A percentile compares a stretch with the other conserved stretches of the same genome.
Evolutionary conservation across 2,888 invertebrate species (phyloP).

Genomic region (Acleris sparsana): DNA sequence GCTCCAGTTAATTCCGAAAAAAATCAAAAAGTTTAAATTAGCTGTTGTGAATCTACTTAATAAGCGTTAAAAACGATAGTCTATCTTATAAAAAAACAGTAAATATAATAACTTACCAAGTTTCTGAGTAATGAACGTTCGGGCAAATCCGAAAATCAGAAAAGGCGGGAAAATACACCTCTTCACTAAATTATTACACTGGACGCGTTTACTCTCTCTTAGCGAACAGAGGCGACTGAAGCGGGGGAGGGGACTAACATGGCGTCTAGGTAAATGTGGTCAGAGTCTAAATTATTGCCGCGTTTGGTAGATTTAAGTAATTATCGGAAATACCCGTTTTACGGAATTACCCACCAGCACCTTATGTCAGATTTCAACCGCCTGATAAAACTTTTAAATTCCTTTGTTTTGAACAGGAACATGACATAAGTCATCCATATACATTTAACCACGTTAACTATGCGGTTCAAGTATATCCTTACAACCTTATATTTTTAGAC

Average conservation of each 20-base stretch:
- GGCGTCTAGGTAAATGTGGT: constrained; percentile 5
- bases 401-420: constrained; percentile 24
- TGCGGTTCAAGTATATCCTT: background rate
- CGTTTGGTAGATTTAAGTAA: constrained; percentile 16
- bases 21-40: constrained; percentile 1
- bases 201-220: background rate
- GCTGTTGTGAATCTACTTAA: background rate
- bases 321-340: constrained; percentile 9
- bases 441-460: background rate
- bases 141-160: constrained; percentile 1
- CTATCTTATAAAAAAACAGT: constrained; percentile 11
- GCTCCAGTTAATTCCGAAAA: constrained; percentile 7
- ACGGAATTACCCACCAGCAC: constrained; percentile 13
- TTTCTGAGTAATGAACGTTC: constrained; percentile 6
- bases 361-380: background rate
- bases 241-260: constrained; percentile 5
- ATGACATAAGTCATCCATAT: constrained; percentile 11
- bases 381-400: background rate
- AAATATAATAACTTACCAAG: constrained; percentile 7
- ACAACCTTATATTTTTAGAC: background rate
- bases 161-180: constrained; percentile 5
- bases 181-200: background rate
- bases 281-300: constrained; percentile 4
- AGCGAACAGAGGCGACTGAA: constrained; percentile 3
- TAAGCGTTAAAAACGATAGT: constrained; percentile 11